These are phyloP conservation scores for Ondatra zibethicus DNA, from an alignment of 2,113 vertebrate species.

Conservation along the genomic window DNA sequence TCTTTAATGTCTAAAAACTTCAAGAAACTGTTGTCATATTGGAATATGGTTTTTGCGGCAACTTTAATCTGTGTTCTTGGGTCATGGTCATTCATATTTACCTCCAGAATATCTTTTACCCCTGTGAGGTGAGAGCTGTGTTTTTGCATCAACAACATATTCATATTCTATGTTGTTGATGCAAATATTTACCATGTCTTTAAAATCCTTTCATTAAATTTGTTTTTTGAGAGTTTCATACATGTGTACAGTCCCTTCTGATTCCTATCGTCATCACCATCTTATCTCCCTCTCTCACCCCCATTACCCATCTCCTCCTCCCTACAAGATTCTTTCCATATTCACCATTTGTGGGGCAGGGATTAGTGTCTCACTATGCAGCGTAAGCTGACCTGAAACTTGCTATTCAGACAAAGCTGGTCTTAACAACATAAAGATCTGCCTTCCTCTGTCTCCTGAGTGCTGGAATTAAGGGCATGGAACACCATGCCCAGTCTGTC, in stretches of 20 bases:
- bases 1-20: not conserved
- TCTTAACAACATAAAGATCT: not conserved
- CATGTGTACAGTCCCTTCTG: not conserved
- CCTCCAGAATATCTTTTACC: not conserved
- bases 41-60: not conserved
- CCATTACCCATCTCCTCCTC: not conserved
- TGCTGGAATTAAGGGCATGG: not conserved
- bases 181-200: not conserved
- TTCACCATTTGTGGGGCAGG: not conserved
- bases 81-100: not conserved
- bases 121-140: not conserved
- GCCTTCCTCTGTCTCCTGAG: not conserved
- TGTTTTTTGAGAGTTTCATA: not conserved
- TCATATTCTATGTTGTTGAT: too few relatives aligned
- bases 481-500: not conserved
- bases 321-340: not conserved
- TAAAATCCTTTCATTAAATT: not conserved
- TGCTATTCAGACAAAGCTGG: not conserved
- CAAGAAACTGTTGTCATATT: not conserved
- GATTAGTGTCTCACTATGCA: not conserved
- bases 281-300: not conserved
- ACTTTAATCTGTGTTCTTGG: not conserved
- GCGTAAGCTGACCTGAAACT: not conserved
- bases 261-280: not conserved
- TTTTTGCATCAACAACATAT: not conserved